Percentiles rank a stretch among this genome's conserved stretches.
These are phyloP conservation scores for Sepiola atlantica DNA, from an alignment of 2,888 invertebrate genomes.

Conservation along the genomic window DNA sequence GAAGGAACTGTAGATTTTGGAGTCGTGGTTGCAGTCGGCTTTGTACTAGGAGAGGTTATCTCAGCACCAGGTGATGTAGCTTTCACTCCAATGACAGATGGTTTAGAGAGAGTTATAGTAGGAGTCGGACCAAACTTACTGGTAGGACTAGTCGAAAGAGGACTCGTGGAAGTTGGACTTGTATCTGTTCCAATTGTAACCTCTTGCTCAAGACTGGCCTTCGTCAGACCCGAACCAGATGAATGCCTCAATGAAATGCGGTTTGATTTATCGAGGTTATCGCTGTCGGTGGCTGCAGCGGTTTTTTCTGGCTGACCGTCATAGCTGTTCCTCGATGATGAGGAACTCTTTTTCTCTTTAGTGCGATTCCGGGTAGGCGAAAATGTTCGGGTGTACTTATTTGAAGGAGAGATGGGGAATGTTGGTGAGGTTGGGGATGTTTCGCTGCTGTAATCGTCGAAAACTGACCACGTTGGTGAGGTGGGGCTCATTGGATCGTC, in stretches of 20 bases:
- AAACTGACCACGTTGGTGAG: background rate
- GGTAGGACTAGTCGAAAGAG: background rate
- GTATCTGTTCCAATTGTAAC: background rate
- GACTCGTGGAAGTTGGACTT: background rate
- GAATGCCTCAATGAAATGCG: background rate
- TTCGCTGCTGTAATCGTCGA: background rate
- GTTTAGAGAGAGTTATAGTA: background rate
- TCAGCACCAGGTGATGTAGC: background rate
- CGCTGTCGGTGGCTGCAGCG: background rate
- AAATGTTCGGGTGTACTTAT: constrained; percentile 49
- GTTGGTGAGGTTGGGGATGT: constrained; percentile 22
- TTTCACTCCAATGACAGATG: background rate
- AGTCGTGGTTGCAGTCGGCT: background rate
- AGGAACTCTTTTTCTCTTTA: constrained; percentile 14
- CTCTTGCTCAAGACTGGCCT: background rate
- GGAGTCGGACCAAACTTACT: background rate
- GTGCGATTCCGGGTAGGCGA: constrained; percentile 41
- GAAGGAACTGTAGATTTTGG: background rate
- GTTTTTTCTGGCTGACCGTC: background rate
- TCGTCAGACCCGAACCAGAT: background rate
- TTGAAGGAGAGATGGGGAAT: constrained; percentile 18
- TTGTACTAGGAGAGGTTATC: background rate
- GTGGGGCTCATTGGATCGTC: constrained; percentile 16
- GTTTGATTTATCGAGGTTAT: background rate
- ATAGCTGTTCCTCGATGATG: background rate